Conservation (phyloP, 1,140 invertebrate species). For the Lerema accius region DNA sequence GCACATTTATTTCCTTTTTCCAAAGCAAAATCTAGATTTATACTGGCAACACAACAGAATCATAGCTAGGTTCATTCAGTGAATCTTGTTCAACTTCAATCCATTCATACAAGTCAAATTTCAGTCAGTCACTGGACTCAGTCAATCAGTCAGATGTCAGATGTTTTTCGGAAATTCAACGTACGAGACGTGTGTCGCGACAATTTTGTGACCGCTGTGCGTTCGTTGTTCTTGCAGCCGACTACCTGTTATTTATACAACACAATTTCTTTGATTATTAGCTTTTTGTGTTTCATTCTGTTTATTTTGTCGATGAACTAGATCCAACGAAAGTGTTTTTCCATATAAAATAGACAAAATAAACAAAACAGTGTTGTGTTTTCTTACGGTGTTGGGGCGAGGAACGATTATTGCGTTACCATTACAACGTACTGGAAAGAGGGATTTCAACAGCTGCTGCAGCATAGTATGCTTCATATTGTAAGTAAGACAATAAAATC, state of each 20-base stretch:
- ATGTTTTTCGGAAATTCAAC: conserved; percentile 52
- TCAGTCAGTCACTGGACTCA: too few relatives aligned
- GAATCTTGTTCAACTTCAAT: too few relatives aligned
- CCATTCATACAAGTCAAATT: too few relatives aligned
- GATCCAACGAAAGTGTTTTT: conserved; percentile 25
- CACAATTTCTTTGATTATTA: conserved; percentile 32
- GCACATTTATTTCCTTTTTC: too few relatives aligned
- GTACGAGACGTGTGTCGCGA: conserved; percentile 71
- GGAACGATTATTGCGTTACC: conserved; percentile 44
- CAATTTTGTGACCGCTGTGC: conserved; percentile 70
- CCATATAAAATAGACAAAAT: conserved; percentile 41
- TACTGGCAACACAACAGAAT: too few relatives aligned
- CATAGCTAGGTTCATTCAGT: too few relatives aligned
- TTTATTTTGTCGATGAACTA: conserved; percentile 27
- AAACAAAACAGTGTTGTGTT: conserved; percentile 70
- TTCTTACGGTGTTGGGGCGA: conserved; percentile 62
- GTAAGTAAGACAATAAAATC: conserved; percentile 57
- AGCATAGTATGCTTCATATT: conserved; percentile 78
- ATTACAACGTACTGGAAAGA: conserved; percentile 40
- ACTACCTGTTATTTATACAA: conserved; percentile 40
- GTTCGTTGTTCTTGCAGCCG: conserved; percentile 64
- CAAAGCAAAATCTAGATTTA: too few relatives aligned
- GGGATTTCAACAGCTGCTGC: conserved; percentile 67
- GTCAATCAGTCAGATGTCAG: conserved; percentile 37
- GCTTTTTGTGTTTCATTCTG: conserved; percentile 38